A percentile compares a stretch with the other conserved stretches of the same genome.
Evolutionary conservation across 2,113 vertebrate genomes (phyloP).

Genomic region (Chlamydotis undulata): DNA sequence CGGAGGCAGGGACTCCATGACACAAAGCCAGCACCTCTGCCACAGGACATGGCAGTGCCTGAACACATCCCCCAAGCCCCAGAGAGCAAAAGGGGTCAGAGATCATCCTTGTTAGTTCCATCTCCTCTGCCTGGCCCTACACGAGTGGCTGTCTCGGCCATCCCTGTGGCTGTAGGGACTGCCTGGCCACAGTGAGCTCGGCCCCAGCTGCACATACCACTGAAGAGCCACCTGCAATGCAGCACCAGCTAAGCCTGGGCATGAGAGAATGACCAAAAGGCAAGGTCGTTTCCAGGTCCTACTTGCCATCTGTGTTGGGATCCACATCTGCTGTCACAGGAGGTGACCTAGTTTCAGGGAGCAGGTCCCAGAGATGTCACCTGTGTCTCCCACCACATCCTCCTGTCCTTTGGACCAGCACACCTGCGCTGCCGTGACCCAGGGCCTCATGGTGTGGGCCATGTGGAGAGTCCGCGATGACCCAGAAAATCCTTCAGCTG

Average conservation of each 20-base stretch:
- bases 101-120: not conserved
- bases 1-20: fast-evolving
- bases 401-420: not conserved
- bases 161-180: not conserved
- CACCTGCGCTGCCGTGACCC: not conserved
- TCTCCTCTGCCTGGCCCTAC: not conserved
- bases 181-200: not conserved
- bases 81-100: not conserved
- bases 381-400: not conserved
- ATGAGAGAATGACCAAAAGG: not conserved
- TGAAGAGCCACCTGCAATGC: not conserved
- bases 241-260: not conserved
- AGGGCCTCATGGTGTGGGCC: not conserved
- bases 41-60: not conserved
- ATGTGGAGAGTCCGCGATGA: not conserved
- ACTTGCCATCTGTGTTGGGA: slow-evolving; percentile 4
- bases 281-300: not conserved
- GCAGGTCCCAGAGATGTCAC: not conserved
- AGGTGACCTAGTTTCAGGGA: slow-evolving; percentile 50
- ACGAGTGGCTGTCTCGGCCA: not conserved
- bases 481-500: slow-evolving; percentile 33
- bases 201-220: not conserved
- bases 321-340: not conserved
- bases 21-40: not conserved
- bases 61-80: not conserved